Conservation (phyloP, 2,888 invertebrate genomes). For the Ormyrus pomaceus region DNA sequence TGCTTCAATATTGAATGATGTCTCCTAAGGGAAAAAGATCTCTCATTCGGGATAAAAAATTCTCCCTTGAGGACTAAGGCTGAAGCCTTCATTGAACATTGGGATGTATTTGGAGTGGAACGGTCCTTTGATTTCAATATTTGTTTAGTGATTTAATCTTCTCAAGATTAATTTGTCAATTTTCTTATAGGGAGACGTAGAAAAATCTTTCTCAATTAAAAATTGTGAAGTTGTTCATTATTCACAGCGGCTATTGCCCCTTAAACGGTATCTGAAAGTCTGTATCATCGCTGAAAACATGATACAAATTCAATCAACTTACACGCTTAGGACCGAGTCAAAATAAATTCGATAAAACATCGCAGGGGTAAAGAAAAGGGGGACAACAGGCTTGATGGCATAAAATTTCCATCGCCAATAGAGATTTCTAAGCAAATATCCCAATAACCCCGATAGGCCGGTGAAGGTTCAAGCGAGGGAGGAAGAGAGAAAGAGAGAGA, state of each 20-base stretch:
- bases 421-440: conserved; percentile 29
- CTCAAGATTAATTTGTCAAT: neutral
- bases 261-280: too few relatives aligned
- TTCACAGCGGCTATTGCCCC: too few relatives aligned
- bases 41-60: conserved; percentile 26
- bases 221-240: too few relatives aligned
- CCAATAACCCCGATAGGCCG: conserved; percentile 37
- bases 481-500: too few relatives aligned
- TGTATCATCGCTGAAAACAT: too few relatives aligned
- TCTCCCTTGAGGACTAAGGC: conserved; percentile 14
- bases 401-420: neutral
- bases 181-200: too few relatives aligned
- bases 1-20: conserved; percentile 9
- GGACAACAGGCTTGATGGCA: too few relatives aligned
- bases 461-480: too few relatives aligned
- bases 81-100: conserved; percentile 11
- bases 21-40: conserved; percentile 20
- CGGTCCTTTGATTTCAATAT: conserved; percentile 16
- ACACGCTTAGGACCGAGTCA: neutral
- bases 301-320: too few relatives aligned
- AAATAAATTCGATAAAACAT: neutral
- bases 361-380: neutral
- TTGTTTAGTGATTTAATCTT: conserved; percentile 17
- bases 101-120: neutral
- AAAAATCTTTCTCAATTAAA: too few relatives aligned